Conservation (phyloP, 2,797 vertebrate genomes). For the Eutrigla gurnardus region DNA sequence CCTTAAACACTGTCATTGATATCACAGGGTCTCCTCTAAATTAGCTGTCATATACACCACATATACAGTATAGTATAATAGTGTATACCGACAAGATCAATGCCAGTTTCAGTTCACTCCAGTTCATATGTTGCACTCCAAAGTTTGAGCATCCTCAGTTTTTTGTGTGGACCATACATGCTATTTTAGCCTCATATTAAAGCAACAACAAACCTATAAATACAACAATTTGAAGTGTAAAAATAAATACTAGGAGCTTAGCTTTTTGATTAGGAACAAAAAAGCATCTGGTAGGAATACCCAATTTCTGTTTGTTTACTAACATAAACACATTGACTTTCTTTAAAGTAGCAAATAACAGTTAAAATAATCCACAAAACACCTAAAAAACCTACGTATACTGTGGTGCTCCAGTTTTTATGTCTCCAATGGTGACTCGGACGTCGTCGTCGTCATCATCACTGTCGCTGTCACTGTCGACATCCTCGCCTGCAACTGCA, state of each 20-base stretch:
- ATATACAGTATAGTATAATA: too few relatives aligned
- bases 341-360: not conserved
- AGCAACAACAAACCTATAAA: not conserved
- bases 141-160: slow-evolving; percentile 1
- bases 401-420: slow-evolving; percentile 97
- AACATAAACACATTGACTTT: too few relatives aligned
- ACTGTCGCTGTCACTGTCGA: slow-evolving; percentile 95
- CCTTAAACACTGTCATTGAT: not conserved
- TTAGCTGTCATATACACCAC: not conserved
- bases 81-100: not conserved
- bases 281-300: not conserved
- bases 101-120: not conserved
- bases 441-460: slow-evolving; percentile 98
- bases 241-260: not conserved
- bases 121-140: not conserved
- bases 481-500: slow-evolving; percentile 79
- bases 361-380: not conserved
- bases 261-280: not conserved
- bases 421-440: slow-evolving; percentile 98
- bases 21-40: not conserved
- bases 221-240: not conserved
- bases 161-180: not conserved
- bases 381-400: slow-evolving; percentile 87
- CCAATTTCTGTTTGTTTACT: not conserved
- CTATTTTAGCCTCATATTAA: not conserved